Percentiles rank a stretch among this genome's conserved stretches.
phyloP scores from a whole-genome alignment of 23 tunicate species.

The Oikopleura vanhoeffeni region DNA sequence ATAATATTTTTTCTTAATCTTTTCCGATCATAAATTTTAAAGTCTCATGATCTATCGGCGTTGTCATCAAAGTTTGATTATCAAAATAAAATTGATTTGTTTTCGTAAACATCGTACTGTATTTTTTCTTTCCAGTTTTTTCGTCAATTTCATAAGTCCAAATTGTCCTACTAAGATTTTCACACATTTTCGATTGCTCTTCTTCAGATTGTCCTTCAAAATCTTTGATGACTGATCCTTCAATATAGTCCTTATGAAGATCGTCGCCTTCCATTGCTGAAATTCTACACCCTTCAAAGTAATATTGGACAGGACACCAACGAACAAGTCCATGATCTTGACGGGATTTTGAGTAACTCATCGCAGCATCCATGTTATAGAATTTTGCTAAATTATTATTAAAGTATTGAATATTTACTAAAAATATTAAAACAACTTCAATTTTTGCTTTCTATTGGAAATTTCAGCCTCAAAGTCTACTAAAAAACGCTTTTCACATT shows the following conservation, averaged over 20 bases:
- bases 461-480: no score
- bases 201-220: neutral
- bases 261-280: constrained; percentile 1
- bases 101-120: neutral
- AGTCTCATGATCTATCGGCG: constrained; percentile 8
- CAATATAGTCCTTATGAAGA: neutral
- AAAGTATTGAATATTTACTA: neutral
- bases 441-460: no score
- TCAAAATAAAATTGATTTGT: neutral
- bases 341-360: neutral
- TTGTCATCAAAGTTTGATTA: neutral
- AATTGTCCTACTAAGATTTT: neutral
- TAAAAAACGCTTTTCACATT: no score
- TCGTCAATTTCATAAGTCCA: neutral
- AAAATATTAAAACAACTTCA: neutral
- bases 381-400: neutral
- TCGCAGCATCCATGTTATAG: neutral
- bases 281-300: neutral
- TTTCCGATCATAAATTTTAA: neutral
- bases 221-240: neutral
- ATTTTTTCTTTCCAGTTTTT: neutral
- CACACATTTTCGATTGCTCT: neutral
- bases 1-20: no score
- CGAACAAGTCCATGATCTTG: neutral
- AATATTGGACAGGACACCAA: neutral